Conservation (phyloP, 2,113 vertebrate genomes). For the Microcebus jonahi region DNA sequence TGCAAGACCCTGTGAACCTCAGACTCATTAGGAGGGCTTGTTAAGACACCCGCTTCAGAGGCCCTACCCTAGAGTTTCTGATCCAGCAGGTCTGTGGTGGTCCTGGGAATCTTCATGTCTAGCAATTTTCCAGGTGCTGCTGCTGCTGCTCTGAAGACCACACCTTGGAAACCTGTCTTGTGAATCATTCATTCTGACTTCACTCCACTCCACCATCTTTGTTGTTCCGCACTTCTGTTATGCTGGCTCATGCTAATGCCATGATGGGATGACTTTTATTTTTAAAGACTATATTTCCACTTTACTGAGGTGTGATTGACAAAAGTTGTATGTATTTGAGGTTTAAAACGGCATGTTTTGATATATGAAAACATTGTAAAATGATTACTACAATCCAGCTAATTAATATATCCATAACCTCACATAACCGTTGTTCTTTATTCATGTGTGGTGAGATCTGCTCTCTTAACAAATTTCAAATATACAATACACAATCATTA, state of each 20-base stretch:
- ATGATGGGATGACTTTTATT: neutral
- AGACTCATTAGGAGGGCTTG: neutral
- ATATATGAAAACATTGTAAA: neutral
- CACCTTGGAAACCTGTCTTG: neutral
- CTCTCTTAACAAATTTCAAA: neutral
- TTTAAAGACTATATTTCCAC: neutral
- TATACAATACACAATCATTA: neutral
- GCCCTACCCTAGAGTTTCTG: neutral
- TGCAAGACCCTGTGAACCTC: neutral
- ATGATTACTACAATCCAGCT: neutral
- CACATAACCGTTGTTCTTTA: neutral
- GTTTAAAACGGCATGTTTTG: neutral
- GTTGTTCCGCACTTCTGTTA: too few species aligned
- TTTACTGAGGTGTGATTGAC: neutral
- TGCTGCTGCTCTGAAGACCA: neutral
- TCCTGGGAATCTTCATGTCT: neutral
- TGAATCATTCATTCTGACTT: neutral
- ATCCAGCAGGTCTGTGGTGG: neutral
- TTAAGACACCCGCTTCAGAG: neutral
- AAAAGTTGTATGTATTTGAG: neutral
- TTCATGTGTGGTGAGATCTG: neutral
- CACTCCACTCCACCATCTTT: neutral
- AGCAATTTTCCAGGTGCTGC: too few species aligned
- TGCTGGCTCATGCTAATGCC: neutral
- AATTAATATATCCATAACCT: neutral